Evolutionary conservation across 2,113 vertebrate genomes (phyloP), one percentile per base, ranked within the genome.

Genomic region (Phalacrocorax aristotelis): DNA sequence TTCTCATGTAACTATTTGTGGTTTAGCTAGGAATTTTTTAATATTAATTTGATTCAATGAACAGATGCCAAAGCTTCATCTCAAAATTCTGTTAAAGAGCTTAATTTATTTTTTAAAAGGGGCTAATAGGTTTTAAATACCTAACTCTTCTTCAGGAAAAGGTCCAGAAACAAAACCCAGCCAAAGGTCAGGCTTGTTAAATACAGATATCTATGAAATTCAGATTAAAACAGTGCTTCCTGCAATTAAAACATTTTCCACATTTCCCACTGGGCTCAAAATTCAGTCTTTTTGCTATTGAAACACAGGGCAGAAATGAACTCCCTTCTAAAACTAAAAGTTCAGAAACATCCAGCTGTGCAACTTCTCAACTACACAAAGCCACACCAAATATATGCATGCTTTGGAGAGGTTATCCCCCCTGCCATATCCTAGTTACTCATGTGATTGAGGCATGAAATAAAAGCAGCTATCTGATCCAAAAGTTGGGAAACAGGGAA

Each of bases 1-100:
- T 92, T 96, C 78, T 52, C 42, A 74, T 88, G 25, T 94, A 82
- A 72, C 81, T 77, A n/a, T 60, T 83, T 93, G 90, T 58, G 93
- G 93, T 80, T 95, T 96, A 89, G 82, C 87, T 86, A 90, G 90
- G 93, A 97, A 96, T 96, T 97, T 95, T 97, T 94, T 91, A 96
- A 96, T 96, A 95, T 95, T 90, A 58, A 83, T 90, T 91, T 90
- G 81, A 94, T 61, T 94, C 62, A 90, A 38, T 72, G 90, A 96
- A 72, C 57, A 86, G 82, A 96, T 83, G 92, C 84, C 87, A 90
- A 90, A 83, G 34, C 61, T 89, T 87, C 87, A 83, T 91, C 84
- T 90, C 54, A 79, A 93, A 93, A 94, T 76, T 82, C 74, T 87
- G 74, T 75, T 81, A 61, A 72, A 85, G 85, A 82, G 80, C 71